Percentiles rank a stretch among this genome's conserved stretches.
Conservation (phyloP, 2,888 invertebrate genomes). For the Bombyx huttoni region DNA sequence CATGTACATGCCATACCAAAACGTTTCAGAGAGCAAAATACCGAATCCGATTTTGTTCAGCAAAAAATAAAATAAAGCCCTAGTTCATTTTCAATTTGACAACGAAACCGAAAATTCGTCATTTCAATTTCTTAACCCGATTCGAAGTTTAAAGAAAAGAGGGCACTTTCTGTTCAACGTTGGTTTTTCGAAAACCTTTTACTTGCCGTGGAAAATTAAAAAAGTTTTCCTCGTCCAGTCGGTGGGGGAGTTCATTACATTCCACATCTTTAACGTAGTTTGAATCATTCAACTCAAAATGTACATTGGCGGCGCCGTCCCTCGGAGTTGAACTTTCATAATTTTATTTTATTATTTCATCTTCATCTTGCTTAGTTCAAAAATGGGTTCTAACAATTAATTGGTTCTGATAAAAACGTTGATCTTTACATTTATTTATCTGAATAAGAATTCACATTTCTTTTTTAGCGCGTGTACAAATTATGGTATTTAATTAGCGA, state of each 20-base stretch:
- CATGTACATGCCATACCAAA: no score
- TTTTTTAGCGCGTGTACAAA: no score
- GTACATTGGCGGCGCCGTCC: slow-evolving; percentile 3
- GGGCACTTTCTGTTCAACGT: slow-evolving; percentile 6
- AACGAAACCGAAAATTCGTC: background rate
- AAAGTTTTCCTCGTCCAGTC: slow-evolving; percentile 23
- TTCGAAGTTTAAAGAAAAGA: background rate
- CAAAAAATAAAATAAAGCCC: background rate
- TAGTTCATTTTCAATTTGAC: background rate
- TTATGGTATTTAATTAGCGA: no score
- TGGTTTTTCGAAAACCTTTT: slow-evolving; percentile 18
- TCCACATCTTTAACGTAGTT: slow-evolving; percentile 15
- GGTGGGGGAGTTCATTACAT: slow-evolving; percentile 18
- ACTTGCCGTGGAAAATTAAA: slow-evolving; percentile 33
- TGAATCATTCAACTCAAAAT: slow-evolving; percentile 10
- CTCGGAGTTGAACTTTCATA: background rate
- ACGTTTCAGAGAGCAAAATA: no score
- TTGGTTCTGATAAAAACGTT: no score
- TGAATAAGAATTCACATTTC: no score
- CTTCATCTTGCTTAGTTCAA: background rate
- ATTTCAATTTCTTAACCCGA: background rate
- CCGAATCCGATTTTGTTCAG: no score
- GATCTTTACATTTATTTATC: no score
- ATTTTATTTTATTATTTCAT: background rate
- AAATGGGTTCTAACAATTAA: background rate